These are phyloP conservation scores for Protobothrops flavoviridis DNA, from an alignment of 2,113 vertebrate genomes.

Conservation along the genomic window DNA sequence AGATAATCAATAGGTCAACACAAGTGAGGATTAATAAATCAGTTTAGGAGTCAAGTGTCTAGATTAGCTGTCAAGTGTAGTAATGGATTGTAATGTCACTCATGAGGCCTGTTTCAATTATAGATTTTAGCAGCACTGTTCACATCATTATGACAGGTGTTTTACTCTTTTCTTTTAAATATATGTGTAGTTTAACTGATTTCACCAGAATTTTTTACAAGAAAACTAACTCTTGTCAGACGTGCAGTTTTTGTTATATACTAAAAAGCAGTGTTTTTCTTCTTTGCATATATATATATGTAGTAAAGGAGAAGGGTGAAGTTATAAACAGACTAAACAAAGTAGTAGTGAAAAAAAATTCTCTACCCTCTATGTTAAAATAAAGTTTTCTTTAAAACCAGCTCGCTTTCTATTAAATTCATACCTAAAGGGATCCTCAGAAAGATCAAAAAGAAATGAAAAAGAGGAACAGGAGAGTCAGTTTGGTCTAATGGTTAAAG, in stretches of 20 bases:
- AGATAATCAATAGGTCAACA: constrained; percentile 43
- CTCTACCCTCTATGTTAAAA: neutral
- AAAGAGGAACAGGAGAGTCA: neutral
- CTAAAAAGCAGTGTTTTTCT: neutral
- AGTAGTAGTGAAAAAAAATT: neutral
- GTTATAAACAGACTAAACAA: neutral
- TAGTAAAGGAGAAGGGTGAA: neutral
- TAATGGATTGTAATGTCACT: constrained; percentile 40
- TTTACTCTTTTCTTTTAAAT: constrained; percentile 32
- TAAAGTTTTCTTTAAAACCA: neutral
- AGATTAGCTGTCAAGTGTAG: constrained; percentile 24
- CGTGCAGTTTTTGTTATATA: neutral
- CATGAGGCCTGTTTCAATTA: constrained; percentile 39
- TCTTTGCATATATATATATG: neutral
- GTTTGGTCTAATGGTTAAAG: no score
- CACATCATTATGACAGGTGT: constrained; percentile 20
- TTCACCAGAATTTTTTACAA: neutral
- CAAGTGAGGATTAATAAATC: constrained; percentile 39
- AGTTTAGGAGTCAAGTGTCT: constrained; percentile 32
- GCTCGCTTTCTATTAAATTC: neutral
- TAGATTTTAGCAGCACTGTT: constrained; percentile 17
- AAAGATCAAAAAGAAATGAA: neutral
- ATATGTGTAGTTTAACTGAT: neutral
- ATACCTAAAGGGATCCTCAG: neutral
- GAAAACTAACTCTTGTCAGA: neutral